phyloP scores from a whole-genome alignment of 2,888 invertebrate genomes.

The Clusia tigrina region DNA sequence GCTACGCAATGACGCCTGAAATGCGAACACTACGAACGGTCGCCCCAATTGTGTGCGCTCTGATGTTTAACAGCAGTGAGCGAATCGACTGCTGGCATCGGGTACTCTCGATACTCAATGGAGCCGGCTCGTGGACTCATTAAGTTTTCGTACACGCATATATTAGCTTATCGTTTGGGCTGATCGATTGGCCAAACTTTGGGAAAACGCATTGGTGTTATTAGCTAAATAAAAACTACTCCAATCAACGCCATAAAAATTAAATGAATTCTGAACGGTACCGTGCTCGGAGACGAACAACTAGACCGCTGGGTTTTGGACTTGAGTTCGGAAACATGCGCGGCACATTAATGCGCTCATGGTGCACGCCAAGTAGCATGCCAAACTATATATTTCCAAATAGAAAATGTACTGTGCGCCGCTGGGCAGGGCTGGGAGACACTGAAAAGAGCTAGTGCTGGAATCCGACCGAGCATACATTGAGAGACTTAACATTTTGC shows the following conservation, averaged over 20 bases:
- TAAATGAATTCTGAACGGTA: conserved; percentile 40
- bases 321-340: background rate
- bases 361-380: background rate
- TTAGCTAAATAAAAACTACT: conserved; percentile 28
- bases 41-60: too few species aligned
- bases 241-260: conserved; percentile 44
- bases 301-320: background rate
- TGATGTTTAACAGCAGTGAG: background rate
- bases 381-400: background rate
- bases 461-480: too few species aligned
- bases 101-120: background rate
- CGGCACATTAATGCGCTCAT: background rate
- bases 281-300: conserved; percentile 15
- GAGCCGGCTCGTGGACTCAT: background rate
- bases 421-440: background rate
- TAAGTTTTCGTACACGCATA: conserved; percentile 33
- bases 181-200: conserved; percentile 22
- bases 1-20: too few species aligned
- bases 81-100: background rate
- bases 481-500: too few species aligned
- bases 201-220: conserved; percentile 28
- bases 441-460: background rate
- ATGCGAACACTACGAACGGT: too few species aligned
- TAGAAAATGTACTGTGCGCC: background rate
- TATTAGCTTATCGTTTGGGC: conserved; percentile 33